Base-by-base conservation (phyloP, 2,888 invertebrate species). In the Tenthredo mesomela region DNA sequence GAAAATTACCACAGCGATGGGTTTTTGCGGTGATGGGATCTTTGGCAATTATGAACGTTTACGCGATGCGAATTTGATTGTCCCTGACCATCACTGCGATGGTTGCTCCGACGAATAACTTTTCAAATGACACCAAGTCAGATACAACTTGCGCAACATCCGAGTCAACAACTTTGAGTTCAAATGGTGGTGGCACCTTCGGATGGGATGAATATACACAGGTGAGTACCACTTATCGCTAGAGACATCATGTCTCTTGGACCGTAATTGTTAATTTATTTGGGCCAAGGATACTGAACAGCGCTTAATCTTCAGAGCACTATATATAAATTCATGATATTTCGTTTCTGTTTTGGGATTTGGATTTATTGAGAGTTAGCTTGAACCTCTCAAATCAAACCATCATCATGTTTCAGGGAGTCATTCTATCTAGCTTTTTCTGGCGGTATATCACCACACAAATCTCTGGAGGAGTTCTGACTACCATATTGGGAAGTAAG, bases 361-460 rank as follows among this genome's bases (percentile, higher is more conserved):
- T 33, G 33, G 33, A 33, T 33, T 33, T 2, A 33, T 33, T 33
- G 33, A 33, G 33, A 33, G 33, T 33, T 33, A 33, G 33, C 33
- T 33, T 33, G 2, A 2, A 33, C 33, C 33, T 33, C 12, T 12
- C 10, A 2, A 43, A 43, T 43, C 10, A 0, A 43, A 10, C 10
- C 10, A 43, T 43, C 10, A 54, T 33, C 54, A 50, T 33, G 12
- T 54, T 54, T 1, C 93, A 92, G 87, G 94, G 94, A 0, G 84
- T 92, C 73, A 91, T 94, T 25, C 89, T 94, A 33, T 91, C 92
- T 0, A 91, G 93, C 1, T 94, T 94, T 89, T 94, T 94, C 91
- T 94, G 93, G 89, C 94, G 94, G 10, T 94, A 94, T 89, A 92
- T 94, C 71, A 85, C 93, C 40, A 93, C 94, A 0, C 94, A 94